Evolutionary conservation across 1,140 invertebrate species (phyloP), one percentile per base, ranked within the genome.

Genomic region (Brachionus rotundiformis): DNA sequence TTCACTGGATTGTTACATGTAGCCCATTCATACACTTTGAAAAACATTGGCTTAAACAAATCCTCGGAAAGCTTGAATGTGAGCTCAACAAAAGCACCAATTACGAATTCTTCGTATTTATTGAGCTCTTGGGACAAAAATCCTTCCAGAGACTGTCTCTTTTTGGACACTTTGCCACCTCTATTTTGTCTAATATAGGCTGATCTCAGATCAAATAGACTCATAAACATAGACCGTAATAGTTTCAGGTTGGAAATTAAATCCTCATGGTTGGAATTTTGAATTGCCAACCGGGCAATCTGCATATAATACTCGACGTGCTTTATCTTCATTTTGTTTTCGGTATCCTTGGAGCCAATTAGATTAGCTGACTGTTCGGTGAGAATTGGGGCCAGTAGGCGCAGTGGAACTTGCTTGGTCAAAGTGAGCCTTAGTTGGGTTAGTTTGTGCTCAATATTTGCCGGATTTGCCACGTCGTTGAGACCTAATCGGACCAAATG

Each of bases 21-120:
- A 2, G 88, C 88, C 95, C 95, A 97, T 84, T 93, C 92, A 85
- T 92, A 94, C 2, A 96, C 85, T 85, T 92, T 93, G 82, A 92
- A 92, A 87, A 94, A 95, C 68, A 96, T 90, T 3, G 94, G 93
- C 83, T 93, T 91, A 86, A 97, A 97, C 19, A 91, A 92, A 0
- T 91, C 91, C 86, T 96, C 95, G 10, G 94, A 95, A 16, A 97
- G 86, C 86, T 95, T 95, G 5, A 96, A 87, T 23, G 95, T 91
- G 77, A 95, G 90, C 41, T 90, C 88, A 3, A 93, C 91, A 23
- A 96, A 86, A 0, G 93, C 91, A 75, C 92, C 91, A 0, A 94
- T 90, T 0, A 94, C 90, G 85, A 90, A 89, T 13, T 90, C 89
- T 88, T 98, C 95, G 0, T 92, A 68, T 25, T 27, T 44, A 27